Evolutionary conservation across 2,797 vertebrate species (phyloP).

Genomic region (Neostethus bicornis): DNA sequence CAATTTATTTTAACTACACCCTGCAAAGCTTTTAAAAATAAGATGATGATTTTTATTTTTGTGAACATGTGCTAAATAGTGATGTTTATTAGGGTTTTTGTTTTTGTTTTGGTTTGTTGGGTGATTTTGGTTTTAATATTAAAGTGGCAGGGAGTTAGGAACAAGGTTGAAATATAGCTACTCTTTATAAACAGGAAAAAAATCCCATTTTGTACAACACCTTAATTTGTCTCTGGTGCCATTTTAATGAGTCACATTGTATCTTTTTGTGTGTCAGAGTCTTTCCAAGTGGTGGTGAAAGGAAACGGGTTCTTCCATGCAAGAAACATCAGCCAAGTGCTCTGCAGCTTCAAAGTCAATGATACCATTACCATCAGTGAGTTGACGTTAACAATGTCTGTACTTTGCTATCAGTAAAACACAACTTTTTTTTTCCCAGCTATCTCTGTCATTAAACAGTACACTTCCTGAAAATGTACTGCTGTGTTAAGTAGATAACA

Average conservation of each 20-base stretch:
- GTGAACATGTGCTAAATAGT: too few relatives aligned
- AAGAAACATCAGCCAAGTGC: slow-evolving; percentile 84
- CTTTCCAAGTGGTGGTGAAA: slow-evolving; percentile 87
- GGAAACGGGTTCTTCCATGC: slow-evolving; percentile 90
- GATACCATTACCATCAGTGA: slow-evolving; percentile 81
- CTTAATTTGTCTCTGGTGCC: background rate
- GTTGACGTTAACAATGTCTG: slow-evolving; percentile 17
- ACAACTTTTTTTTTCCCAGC: background rate
- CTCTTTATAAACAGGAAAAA: background rate
- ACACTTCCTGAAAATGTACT: too few relatives aligned
- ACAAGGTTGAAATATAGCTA: background rate
- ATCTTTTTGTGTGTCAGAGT: slow-evolving; percentile 73
- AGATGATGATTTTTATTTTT: too few relatives aligned
- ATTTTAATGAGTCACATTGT: slow-evolving; percentile 10
- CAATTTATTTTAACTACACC: too few relatives aligned
- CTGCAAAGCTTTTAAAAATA: too few relatives aligned
- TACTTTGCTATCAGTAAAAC: background rate
- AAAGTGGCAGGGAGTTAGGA: background rate
- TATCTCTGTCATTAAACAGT: too few relatives aligned
- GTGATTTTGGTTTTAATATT: too few relatives aligned
- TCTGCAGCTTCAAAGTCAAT: slow-evolving; percentile 93
- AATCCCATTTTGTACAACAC: too few relatives aligned
- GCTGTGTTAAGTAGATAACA: too few relatives aligned
- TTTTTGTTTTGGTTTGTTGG: too few relatives aligned
- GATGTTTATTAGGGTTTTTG: too few relatives aligned